Evolutionary conservation across 1,140 invertebrate species (phyloP), one percentile per base, ranked within the genome.

Genomic region (Eupristina koningsbergeri): DNA sequence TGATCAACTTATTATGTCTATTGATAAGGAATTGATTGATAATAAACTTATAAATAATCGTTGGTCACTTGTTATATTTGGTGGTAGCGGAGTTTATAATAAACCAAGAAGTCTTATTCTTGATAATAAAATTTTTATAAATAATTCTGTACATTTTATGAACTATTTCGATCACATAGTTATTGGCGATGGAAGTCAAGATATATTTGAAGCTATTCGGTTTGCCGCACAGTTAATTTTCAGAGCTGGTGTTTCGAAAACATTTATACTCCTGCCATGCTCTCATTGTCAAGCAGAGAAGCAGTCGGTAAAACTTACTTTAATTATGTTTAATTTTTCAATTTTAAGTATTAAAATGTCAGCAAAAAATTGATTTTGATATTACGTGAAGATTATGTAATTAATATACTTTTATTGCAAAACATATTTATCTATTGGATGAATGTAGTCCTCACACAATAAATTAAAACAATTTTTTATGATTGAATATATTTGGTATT

Each of bases 171-270:
- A 95, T 67, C 92, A 94, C 63, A 92, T 96, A 73, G 90, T 91
- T 8, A 92, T 94, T 78, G 79, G 74, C 19, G 39, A 63, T 47
- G 94, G 94, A 53, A 94, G 92, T 87, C 91, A 93, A 41, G 96
- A 97, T 89, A 94, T 96, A 82, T 95, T 97, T 87, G 93, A 92
- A 31, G 97, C 97, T 6, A 93, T 98, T 17, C 93, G 94, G 13
- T 95, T 94, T 86, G 96, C 97, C 58, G 94, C 95, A 5, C 93
- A 94, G 71, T 93, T 98, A 29, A 94, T 95, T 74, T 98, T 97
- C 92, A 94, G 97, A n/a, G 93, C 96, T 0, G 97, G 96, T 31
- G 97, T 96, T 5, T 96, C 96, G 0, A 97, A 97, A 89, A 97
- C 95, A 2, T 95, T 98, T 80, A 93, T 98, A 71, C 91, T 98